phyloP scores from a whole-genome alignment of 2,113 vertebrate genomes.

The Gymnobelideus leadbeateri region DNA sequence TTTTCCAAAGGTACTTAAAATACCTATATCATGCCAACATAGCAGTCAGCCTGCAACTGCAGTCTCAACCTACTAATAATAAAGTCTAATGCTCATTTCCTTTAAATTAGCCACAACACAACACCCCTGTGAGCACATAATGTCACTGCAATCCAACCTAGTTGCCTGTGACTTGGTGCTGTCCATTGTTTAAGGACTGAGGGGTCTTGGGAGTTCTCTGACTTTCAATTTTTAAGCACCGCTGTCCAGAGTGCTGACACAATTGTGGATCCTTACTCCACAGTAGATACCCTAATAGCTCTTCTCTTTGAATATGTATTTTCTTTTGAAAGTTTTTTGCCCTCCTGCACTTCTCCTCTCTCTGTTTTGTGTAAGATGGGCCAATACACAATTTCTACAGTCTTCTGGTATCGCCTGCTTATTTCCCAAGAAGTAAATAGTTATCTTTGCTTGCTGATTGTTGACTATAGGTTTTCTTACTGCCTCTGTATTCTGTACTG shows the following conservation, averaged over 20 bases:
- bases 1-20: not conserved
- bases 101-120: not conserved
- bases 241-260: not conserved
- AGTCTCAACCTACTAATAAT: not conserved
- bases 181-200: not conserved
- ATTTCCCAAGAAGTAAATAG: constrained; percentile 48
- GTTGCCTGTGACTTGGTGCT: not conserved
- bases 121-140: not conserved
- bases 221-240: not conserved
- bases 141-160: not conserved
- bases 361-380: constrained; percentile 48
- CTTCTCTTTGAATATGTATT: constrained; percentile 47
- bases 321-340: constrained; percentile 28
- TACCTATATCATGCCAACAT: not conserved
- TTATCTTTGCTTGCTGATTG: constrained; percentile 21
- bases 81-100: not conserved
- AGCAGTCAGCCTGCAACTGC: not conserved
- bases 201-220: not conserved
- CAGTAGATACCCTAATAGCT: not conserved
- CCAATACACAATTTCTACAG: constrained; percentile 28
- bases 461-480: constrained; percentile 41
- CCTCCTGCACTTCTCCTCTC: constrained; percentile 32
- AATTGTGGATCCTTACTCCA: not conserved
- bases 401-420: constrained; percentile 30
- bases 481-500: constrained; percentile 33